These are phyloP conservation scores for Harpalus rubripes DNA, from an alignment of 2,888 invertebrate species.

Conservation along the genomic window DNA sequence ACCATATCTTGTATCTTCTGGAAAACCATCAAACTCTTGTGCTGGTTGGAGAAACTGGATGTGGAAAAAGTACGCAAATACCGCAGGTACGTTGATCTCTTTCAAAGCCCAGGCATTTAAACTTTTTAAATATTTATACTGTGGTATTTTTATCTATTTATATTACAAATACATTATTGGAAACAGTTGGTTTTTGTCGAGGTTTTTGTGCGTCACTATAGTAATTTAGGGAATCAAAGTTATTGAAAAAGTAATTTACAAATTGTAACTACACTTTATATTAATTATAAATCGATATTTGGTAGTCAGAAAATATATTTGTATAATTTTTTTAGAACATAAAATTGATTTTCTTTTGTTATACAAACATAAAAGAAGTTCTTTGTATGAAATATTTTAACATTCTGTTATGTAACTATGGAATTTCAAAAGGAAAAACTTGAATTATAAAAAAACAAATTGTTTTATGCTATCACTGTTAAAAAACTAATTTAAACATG, in stretches of 20 bases:
- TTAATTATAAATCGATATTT: slow-evolving; percentile 27
- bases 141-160: neutral
- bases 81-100: slow-evolving; percentile 87
- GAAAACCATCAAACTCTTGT: slow-evolving; percentile 95
- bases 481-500: neutral
- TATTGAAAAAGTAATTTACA: slow-evolving; percentile 33
- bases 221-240: slow-evolving; percentile 6
- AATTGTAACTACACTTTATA: slow-evolving; percentile 21
- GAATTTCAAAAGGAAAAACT: neutral
- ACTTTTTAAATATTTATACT: slow-evolving; percentile 6
- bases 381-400: neutral
- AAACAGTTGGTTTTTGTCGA: neutral
- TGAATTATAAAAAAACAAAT: neutral
- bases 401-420: neutral
- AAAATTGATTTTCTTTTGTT: neutral
- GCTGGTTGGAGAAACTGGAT: slow-evolving; percentile 96
- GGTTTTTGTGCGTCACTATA: neutral
- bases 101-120: slow-evolving; percentile 45
- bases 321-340: neutral
- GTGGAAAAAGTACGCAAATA: slow-evolving; percentile 97
- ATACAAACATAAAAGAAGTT: neutral
- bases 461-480: neutral
- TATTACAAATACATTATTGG: neutral
- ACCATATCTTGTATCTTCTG: slow-evolving; percentile 92
- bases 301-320: neutral